phyloP scores from a whole-genome alignment of 2,888 invertebrate species.

The Lithosia quadra region DNA sequence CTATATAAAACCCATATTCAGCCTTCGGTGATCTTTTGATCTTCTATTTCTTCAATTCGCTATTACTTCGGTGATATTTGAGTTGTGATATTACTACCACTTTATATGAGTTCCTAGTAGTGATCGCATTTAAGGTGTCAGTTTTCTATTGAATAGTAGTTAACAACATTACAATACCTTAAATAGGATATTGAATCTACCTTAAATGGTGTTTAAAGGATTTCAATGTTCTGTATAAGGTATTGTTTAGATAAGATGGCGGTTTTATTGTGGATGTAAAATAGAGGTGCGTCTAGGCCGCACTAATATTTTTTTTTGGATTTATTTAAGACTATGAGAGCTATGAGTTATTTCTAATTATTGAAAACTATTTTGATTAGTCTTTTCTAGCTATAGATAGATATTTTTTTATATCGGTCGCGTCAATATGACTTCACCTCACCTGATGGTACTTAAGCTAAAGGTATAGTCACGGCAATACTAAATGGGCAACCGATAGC shows the following conservation, averaged over 20 bases:
- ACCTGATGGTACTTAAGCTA: too few species aligned
- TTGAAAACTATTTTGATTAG: too few species aligned
- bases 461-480: too few species aligned
- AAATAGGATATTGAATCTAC: neutral
- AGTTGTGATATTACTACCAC: neutral
- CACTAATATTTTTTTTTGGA: too few species aligned
- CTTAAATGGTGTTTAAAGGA: neutral
- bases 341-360: too few species aligned
- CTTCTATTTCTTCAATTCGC: too few species aligned
- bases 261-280: neutral
- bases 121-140: neutral
- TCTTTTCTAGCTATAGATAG: too few species aligned
- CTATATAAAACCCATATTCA: conserved; percentile 13
- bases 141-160: neutral
- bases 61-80: neutral
- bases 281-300: neutral
- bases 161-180: neutral
- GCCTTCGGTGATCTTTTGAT: neutral
- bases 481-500: too few species aligned
- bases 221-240: neutral
- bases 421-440: too few species aligned
- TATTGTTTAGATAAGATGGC: neutral
- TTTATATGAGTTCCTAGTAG: conserved; percentile 6
- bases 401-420: too few species aligned
- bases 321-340: neutral